These are phyloP conservation scores for Hystrix cristata DNA, from an alignment of 2,113 vertebrate genomes.

Conservation along the genomic window DNA sequence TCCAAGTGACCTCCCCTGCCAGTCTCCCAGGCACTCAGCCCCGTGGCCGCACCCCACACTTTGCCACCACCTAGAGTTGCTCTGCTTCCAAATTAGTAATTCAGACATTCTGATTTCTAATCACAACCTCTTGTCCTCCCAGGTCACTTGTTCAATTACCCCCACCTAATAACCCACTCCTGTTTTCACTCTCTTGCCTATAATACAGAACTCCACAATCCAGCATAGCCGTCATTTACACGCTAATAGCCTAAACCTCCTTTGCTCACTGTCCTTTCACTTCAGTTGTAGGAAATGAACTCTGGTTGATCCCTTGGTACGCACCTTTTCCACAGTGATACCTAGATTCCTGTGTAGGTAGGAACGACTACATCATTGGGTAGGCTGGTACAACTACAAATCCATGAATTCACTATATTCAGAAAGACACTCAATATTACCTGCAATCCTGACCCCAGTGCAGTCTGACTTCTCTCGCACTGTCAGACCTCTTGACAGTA, in stretches of 20 bases:
- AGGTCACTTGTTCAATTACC: background rate
- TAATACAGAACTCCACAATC: background rate
- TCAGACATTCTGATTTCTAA: slow-evolving; percentile 25
- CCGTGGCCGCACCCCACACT: background rate
- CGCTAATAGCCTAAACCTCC: background rate
- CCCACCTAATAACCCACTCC: background rate
- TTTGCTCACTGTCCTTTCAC: background rate
- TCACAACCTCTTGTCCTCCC: background rate
- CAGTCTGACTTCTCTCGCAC: background rate
- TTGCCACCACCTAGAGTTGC: background rate
- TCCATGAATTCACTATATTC: background rate
- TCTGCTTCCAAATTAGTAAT: slow-evolving; percentile 47
- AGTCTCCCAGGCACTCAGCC: background rate
- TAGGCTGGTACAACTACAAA: background rate
- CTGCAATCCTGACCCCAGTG: background rate
- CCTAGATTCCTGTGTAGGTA: background rate
- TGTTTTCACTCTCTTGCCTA: background rate
- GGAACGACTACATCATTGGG: background rate
- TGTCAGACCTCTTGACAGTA: background rate
- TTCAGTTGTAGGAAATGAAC: background rate
- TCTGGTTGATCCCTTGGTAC: background rate
- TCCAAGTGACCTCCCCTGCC: background rate
- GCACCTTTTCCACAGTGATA: background rate
- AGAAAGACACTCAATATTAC: background rate
- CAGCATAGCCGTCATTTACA: background rate